Percentiles rank a stretch among this genome's conserved stretches.
Evolutionary conservation across 2,113 vertebrate genomes (phyloP).

Genomic region (Microcebus lehilahytsara): DNA sequence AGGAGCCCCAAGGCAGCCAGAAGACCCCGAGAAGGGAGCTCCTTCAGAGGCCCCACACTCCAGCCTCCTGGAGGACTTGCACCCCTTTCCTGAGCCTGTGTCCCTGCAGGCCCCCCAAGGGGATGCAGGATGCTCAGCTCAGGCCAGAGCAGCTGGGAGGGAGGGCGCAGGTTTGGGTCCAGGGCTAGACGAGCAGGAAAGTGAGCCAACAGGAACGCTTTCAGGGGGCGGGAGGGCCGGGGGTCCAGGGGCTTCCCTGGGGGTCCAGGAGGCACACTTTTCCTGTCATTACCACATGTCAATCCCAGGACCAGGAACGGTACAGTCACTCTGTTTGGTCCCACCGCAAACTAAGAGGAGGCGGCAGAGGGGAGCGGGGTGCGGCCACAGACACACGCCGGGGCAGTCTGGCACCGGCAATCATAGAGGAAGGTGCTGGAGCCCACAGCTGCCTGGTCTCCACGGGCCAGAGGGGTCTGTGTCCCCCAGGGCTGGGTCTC

Average conservation of each 20-base stretch:
- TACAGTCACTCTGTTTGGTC: neutral
- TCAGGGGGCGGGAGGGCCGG: neutral
- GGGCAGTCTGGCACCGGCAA: neutral
- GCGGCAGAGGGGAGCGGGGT: neutral
- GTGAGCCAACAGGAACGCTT: neutral
- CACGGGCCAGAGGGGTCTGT: too few relatives aligned
- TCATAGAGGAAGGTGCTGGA: neutral
- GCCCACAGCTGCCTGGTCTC: neutral
- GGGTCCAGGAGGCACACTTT: neutral
- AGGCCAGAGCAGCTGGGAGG: too few relatives aligned
- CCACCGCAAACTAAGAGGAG: neutral
- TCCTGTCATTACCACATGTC: neutral
- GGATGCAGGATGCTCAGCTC: neutral
- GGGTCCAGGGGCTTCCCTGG: neutral
- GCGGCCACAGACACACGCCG: neutral
- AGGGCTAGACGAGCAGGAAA: neutral
- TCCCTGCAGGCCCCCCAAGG: rapidly evolving
- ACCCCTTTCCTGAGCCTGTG: neutral
- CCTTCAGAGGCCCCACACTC: rapidly evolving
- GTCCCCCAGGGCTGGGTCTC: neutral
- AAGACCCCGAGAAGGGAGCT: too few relatives aligned
- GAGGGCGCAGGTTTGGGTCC: neutral
- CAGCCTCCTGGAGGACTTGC: neutral
- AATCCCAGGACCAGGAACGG: neutral
- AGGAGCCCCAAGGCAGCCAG: neutral